Evolutionary conservation across 2,797 vertebrate genomes (phyloP), one percentile per base, ranked within the genome.

Genomic region (Arrhamphus sclerolepis): DNA sequence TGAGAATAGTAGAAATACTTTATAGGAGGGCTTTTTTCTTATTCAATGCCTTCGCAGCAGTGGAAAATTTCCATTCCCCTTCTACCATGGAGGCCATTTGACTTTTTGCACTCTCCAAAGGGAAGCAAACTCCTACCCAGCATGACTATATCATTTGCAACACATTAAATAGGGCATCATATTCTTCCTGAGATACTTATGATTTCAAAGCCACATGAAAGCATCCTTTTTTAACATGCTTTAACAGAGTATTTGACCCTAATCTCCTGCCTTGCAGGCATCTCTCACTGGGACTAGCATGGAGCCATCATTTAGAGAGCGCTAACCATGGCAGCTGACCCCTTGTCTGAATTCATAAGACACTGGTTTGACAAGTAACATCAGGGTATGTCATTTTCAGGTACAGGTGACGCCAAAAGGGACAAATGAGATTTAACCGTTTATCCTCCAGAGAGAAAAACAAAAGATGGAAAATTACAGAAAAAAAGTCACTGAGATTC

Each of bases 171-270:
- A 62, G 65, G 68, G 56, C 58, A 65, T 22, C 51, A 53, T 44
- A 57, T 69, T 65, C 44, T 77, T 70, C 50, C 52, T 34, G 24
- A 66, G 76, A 78, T 49, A 81, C 70, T 61, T 80, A 19, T 70
- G 79, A 87, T 82, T 77, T 78, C 56, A 82, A 56, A 87, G 68
- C 84, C 78, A 78, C 82, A 56, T 78, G 84, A 81, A 68, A 7
- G 50, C 16, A 5, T 79, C 66, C 21, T 62, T 73, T 80, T 64
- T 70, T 51, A 75, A 48, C 49, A 48, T 59, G 68, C 44, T 75
- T 71, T 65, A 88, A 80, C 58, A 18, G 47, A 53, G 63, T 66
- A 44, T 87, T 81, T 87, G 87, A 87, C 89, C 87, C 68, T 22
- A 9, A 22, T 66, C 59, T 18, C 20, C 49, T 21, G 63, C 55